A percentile compares a stretch with the other conserved stretches of the same genome.
Conservation (phyloP, 1,140 invertebrate genomes). For the Linepithema humile region DNA sequence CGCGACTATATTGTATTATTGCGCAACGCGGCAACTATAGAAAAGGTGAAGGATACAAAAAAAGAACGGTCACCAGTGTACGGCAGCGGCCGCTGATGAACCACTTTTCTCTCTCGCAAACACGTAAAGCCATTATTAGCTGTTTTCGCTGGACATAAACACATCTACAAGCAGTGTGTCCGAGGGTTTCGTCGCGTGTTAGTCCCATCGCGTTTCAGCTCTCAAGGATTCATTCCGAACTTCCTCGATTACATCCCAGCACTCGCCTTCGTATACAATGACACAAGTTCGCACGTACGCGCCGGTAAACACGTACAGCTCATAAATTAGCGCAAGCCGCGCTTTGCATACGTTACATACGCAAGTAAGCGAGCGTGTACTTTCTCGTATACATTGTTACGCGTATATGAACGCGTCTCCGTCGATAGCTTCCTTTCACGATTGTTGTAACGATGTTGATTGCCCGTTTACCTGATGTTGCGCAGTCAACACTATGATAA, state of each 20-base stretch:
- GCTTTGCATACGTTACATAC: conserved; percentile 25
- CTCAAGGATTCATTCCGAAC: neutral
- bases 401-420: neutral
- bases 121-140: too few relatives aligned
- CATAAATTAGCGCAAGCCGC: conserved; percentile 22
- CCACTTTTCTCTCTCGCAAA: too few relatives aligned
- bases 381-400: neutral
- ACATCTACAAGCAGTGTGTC: too few relatives aligned
- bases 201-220: neutral
- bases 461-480: neutral
- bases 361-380: neutral
- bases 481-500: neutral
- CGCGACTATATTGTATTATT: too few relatives aligned
- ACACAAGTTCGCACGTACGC: neutral
- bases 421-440: conserved; percentile 10
- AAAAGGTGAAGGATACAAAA: neutral
- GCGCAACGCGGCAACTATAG: neutral
- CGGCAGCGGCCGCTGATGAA: neutral
- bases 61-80: neutral
- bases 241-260: neutral
- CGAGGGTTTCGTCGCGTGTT: neutral
- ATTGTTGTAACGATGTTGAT: conserved; percentile 1
- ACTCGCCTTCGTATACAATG: neutral
- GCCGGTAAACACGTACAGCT: conserved; percentile 6
- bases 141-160: neutral